Conservation (phyloP, 1,140 invertebrate genomes). For the Atta cephalotes region DNA sequence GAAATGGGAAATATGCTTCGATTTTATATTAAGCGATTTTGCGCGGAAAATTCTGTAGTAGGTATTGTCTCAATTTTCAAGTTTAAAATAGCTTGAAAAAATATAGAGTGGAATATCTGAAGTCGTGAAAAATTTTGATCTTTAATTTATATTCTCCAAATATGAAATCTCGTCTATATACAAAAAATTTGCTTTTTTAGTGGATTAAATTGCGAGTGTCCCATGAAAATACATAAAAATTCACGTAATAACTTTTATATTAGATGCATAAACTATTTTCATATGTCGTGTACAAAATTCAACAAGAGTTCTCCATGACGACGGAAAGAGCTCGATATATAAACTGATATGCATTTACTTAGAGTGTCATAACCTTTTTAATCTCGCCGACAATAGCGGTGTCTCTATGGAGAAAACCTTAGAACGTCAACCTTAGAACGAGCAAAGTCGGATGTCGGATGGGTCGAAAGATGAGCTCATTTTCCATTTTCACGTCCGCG, state of each 20-base stretch:
- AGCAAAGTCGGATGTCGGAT: background rate
- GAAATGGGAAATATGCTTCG: background rate
- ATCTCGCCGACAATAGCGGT: constrained; percentile 67
- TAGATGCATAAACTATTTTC: background rate
- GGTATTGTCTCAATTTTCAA: background rate
- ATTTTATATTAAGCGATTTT: background rate
- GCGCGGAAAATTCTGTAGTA: background rate
- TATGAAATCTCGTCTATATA: background rate
- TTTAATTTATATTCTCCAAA: background rate
- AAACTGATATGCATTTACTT: constrained; percentile 63
- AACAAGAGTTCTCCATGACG: background rate
- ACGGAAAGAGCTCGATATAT: constrained; percentile 36
- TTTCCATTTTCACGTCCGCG: constrained; percentile 57
- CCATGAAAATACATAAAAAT: background rate
- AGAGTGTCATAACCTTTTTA: constrained; percentile 71
- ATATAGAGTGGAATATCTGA: background rate
- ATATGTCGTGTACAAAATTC: background rate
- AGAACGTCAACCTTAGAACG: constrained; percentile 19
- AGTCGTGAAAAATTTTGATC: background rate
- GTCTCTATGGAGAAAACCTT: constrained; percentile 62
- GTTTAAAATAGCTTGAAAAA: background rate
- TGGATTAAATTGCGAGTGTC: background rate
- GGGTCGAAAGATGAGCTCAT: constrained; percentile 33
- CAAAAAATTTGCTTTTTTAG: background rate
- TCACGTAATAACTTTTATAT: constrained; percentile 3